A percentile compares a stretch with the other conserved stretches of the same genome.
Evolutionary conservation across 2,113 vertebrate species (phyloP).

Genomic region (Pyxicephalus adspersus): DNA sequence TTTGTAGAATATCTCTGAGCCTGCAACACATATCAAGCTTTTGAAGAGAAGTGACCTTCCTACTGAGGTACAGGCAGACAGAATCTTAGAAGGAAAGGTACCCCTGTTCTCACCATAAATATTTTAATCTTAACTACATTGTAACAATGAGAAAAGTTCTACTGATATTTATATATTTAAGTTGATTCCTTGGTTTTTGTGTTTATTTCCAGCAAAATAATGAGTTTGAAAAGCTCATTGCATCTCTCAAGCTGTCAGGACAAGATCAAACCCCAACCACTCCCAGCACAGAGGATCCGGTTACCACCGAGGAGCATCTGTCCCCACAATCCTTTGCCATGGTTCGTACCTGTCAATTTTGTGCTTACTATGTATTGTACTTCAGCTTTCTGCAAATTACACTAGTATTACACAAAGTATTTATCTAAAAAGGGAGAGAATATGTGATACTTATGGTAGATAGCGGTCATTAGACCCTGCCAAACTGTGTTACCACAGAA

Average conservation of each 20-base stretch:
- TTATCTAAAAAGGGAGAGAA: too few species aligned
- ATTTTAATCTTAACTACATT: too few species aligned
- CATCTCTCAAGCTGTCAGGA: conserved; percentile 83
- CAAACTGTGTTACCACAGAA: too few species aligned
- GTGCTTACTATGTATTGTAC: too few species aligned
- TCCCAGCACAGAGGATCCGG: conserved; percentile 62
- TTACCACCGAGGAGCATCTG: conserved; percentile 78
- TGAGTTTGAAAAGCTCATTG: conserved; percentile 87
- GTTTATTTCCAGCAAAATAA: conserved; percentile 37
- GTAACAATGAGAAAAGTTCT: too few species aligned
- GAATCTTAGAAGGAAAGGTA: conserved; percentile 67
- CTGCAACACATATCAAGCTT: conserved; percentile 71
- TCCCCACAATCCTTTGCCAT: conserved; percentile 96
- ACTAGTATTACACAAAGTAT: too few species aligned
- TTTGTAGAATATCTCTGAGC: conserved; percentile 67
- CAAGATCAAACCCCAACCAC: conserved; percentile 70
- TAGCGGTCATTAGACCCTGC: too few species aligned
- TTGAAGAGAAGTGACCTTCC: conserved; percentile 73
- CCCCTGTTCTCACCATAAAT: neutral
- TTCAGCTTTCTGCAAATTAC: too few species aligned
- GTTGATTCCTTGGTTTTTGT: neutral
- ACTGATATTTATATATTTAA: too few species aligned
- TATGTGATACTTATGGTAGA: too few species aligned
- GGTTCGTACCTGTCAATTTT: conserved; percentile 72
- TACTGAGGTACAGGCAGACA: conserved; percentile 63